Conservation (phyloP, 1,140 invertebrate genomes). For the Acyrthosiphon pisum region DNA sequence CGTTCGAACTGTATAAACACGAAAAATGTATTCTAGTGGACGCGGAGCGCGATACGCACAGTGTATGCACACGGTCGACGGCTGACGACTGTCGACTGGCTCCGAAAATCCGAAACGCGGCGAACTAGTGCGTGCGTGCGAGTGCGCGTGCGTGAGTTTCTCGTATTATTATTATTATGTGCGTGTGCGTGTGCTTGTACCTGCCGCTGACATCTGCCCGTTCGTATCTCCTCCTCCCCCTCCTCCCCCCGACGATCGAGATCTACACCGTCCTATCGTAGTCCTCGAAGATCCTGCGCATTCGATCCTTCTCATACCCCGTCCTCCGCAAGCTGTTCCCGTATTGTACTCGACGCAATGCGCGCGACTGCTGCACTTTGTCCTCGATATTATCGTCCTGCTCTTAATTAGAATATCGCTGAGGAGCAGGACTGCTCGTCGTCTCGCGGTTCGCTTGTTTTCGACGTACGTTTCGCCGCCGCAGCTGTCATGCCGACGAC, state of each 20-base stretch:
- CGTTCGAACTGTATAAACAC: neutral
- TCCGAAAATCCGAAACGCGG: neutral
- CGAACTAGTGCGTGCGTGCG: neutral
- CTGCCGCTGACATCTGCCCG: slow-evolving; percentile 24
- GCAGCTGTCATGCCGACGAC: neutral
- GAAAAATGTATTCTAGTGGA: neutral
- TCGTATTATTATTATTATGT: too few species aligned
- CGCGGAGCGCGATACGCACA: neutral
- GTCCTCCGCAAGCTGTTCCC: too few species aligned
- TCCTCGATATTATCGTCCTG: neutral
- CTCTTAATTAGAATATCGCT: neutral
- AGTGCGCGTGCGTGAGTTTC: too few species aligned
- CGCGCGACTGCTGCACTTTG: neutral
- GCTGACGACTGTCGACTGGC: slow-evolving; percentile 21
- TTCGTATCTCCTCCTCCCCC: neutral
- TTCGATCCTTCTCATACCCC: neutral
- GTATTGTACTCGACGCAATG: neutral
- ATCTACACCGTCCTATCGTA: neutral
- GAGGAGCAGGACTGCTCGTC: too few species aligned
- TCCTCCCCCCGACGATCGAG: neutral
- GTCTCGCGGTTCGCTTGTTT: too few species aligned
- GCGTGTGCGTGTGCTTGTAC: neutral
- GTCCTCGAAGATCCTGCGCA: neutral
- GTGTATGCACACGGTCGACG: neutral
- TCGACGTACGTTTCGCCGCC: too few species aligned